Conservation (phyloP, 2,888 invertebrate species). For the Molorchus minor region DNA sequence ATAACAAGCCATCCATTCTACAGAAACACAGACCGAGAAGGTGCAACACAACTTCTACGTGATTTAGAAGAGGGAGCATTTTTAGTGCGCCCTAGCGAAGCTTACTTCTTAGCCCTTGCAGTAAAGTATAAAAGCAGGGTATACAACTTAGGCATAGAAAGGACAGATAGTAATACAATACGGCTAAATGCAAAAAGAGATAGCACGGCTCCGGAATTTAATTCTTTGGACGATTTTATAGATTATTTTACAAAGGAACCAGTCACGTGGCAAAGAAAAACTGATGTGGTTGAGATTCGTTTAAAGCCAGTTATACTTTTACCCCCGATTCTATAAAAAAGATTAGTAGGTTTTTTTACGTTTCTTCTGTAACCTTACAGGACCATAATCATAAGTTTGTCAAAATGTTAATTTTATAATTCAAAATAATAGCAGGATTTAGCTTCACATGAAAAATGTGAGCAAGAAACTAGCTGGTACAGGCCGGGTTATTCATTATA, state of each 20-base stretch:
- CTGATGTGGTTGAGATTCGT: conserved; percentile 31
- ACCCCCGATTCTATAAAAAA: too few relatives aligned
- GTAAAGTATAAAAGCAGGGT: conserved; percentile 37
- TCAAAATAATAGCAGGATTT: too few relatives aligned
- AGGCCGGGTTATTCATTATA: too few relatives aligned
- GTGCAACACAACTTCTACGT: conserved; percentile 43
- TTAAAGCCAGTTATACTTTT: conserved; percentile 39
- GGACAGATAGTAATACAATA: conserved; percentile 34
- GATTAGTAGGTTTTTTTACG: too few relatives aligned
- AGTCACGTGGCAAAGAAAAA: conserved; percentile 32
- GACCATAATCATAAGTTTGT: too few relatives aligned
- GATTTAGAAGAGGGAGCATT: conserved; percentile 44
- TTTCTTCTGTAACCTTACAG: too few relatives aligned
- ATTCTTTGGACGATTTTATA: conserved; percentile 39
- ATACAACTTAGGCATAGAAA: conserved; percentile 45
- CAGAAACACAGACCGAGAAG: conserved; percentile 46
- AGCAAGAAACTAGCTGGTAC: too few relatives aligned
- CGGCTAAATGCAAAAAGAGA: conserved; percentile 33
- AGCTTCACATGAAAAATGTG: too few relatives aligned
- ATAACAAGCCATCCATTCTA: conserved; percentile 42
- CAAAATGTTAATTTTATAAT: too few relatives aligned
- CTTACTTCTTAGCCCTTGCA: conserved; percentile 41
- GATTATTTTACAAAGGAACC: conserved; percentile 40
- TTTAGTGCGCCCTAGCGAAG: conserved; percentile 44
- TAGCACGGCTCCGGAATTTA: conserved; percentile 40